Evolutionary conservation across 2,797 vertebrate genomes (phyloP), one percentile per base, ranked within the genome.

Genomic region (Lates japonicus): DNA sequence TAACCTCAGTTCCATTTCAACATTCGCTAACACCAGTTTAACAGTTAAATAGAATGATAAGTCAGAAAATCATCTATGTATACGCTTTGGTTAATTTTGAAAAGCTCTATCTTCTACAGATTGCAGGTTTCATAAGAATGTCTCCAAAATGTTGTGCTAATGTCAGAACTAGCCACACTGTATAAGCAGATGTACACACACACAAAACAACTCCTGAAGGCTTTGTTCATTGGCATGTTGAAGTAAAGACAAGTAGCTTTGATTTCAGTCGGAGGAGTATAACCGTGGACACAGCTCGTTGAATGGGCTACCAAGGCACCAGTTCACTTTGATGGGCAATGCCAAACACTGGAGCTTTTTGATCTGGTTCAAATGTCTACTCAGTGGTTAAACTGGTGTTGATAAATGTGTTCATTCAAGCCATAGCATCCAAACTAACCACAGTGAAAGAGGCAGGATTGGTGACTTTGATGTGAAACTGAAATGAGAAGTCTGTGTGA

Each of bases 381-480:
- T 87, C 79, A 49, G 81, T 76, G 80, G 78, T 80, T 77, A 42
- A 83, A 84, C 79, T 59, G 52, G 52, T 83, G 82, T 85, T 82
- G 68, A 86, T 73, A 80, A 74, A 84, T 82, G 83, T 81, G 84
- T 84, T 83, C 44, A 81, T 76, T 83, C 67, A 69, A 66, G 44
- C 75, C 62, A 17, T 16, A 51, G 58, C 68, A 87, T 86, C 83
- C 74, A 70, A 81, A 69, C 17, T 83, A 39, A 37, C 58, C 70
- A 70, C 80, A 69, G 61, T 61, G 67, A 80, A 81, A 70, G 10
- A 66, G 35, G 48, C 52, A 60, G 76, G 82, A 70, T 61, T 41
- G 42, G 46, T 74, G 70, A 78, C 89, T 92, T 91, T 90, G 87
- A 92, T 88, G 87, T 86, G 80, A 87, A 84, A 90, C 64, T 83